phyloP scores from a whole-genome alignment of 2,888 invertebrate species.

The Platerodrilus igneus region DNA sequence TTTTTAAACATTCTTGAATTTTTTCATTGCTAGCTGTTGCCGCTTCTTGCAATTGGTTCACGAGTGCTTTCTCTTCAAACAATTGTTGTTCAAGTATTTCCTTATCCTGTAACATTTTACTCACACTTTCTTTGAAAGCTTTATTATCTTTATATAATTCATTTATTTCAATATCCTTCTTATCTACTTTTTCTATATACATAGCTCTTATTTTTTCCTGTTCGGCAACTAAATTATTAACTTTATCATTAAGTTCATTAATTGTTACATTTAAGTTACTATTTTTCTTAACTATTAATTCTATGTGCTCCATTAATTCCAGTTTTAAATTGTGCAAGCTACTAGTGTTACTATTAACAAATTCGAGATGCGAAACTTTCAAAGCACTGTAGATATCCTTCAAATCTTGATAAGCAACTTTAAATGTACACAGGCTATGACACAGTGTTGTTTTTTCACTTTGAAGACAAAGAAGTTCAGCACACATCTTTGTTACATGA shows the following conservation, averaged over 20 bases:
- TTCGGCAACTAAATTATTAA: background rate
- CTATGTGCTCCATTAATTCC: conserved; percentile 6
- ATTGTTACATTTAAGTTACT: background rate
- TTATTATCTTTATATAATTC: conserved; percentile 5
- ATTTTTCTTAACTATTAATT: conserved; percentile 5
- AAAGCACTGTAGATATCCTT: conserved; percentile 8
- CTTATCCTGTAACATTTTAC: conserved; percentile 12
- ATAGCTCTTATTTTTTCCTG: background rate
- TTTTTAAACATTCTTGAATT: conserved; percentile 15
- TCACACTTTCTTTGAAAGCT: conserved; percentile 7
- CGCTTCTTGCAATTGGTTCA: conserved; percentile 2
- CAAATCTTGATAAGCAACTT: conserved; percentile 5
- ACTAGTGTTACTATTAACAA: background rate
- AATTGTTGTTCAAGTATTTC: conserved; percentile 13
- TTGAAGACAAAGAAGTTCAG: background rate
- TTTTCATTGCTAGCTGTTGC: conserved; percentile 5
- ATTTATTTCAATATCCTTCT: conserved; percentile 5
- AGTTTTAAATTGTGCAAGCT: conserved; percentile 5
- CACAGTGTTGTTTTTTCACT: conserved; percentile 3
- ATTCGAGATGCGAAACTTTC: conserved; percentile 3
- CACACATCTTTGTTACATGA: background rate
- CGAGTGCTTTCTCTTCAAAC: conserved; percentile 2
- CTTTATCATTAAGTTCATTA: conserved; percentile 3
- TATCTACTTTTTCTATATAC: conserved; percentile 5
- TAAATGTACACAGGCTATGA: background rate